A percentile compares a stretch with the other conserved stretches of the same genome.
phyloP scores from a whole-genome alignment of 1,140 invertebrate species.

The Brachionus rubens region DNA sequence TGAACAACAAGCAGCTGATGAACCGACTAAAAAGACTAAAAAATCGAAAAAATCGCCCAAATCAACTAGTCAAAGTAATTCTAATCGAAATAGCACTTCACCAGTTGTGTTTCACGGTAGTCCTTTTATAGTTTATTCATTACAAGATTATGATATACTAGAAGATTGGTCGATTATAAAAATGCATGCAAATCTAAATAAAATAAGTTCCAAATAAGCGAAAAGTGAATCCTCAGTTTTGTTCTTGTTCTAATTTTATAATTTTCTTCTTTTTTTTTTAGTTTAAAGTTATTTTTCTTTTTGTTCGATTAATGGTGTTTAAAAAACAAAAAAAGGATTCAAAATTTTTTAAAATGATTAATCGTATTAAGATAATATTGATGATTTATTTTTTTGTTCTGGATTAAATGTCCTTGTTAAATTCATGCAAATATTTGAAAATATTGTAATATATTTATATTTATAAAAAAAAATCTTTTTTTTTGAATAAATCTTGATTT shows the following conservation, averaged over 20 bases:
- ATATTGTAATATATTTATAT: too few species aligned
- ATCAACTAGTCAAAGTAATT: not conserved
- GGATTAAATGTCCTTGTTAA: too few species aligned
- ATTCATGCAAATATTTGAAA: too few species aligned
- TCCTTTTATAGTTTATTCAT: constrained; percentile 37
- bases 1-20: not conserved
- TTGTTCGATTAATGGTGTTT: too few species aligned
- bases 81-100: not conserved
- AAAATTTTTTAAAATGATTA: too few species aligned
- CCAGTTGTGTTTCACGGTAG: not conserved
- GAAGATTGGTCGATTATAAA: constrained; percentile 46
- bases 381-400: too few species aligned
- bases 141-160: constrained; percentile 44
- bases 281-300: too few species aligned
- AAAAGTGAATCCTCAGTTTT: not conserved
- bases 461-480: too few species aligned
- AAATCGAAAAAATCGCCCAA: constrained; percentile 22
- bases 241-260: not conserved
- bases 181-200: constrained; percentile 41
- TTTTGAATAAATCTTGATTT: too few species aligned
- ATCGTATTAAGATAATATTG: too few species aligned
- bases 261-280: too few species aligned
- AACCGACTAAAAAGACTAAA: constrained; percentile 11
- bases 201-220: not conserved
- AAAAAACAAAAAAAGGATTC: too few species aligned